Conservation (phyloP, 2,888 invertebrate species). For the Halictus quadricinctus region DNA sequence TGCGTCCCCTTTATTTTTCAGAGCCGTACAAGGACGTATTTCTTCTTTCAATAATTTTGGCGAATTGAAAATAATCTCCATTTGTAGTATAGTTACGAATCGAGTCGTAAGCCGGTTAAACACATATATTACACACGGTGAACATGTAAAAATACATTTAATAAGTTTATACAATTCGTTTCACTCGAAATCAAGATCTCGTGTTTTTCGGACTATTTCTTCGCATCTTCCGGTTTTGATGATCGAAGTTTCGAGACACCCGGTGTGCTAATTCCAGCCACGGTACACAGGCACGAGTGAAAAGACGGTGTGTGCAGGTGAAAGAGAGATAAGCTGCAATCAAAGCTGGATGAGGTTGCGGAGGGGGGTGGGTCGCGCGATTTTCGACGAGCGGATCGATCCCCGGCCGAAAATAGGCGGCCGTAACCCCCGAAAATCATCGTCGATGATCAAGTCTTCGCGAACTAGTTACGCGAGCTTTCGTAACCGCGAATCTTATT, state of each 20-base stretch:
- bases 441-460: not conserved
- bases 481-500: constrained; percentile 46
- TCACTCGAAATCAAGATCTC: too few species aligned
- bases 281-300: not conserved
- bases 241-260: not conserved
- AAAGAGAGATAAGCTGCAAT: constrained; percentile 13
- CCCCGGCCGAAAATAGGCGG: constrained; percentile 37
- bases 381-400: constrained; percentile 59
- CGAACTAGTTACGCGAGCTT: constrained; percentile 55
- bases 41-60: too few species aligned
- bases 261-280: not conserved
- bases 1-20: too few species aligned
- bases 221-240: not conserved
- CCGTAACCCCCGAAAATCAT: constrained; percentile 2
- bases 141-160: too few species aligned
- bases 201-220: not conserved
- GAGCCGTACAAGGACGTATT: too few species aligned
- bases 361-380: constrained; percentile 41
- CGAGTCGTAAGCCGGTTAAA: too few species aligned
- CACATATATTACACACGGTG: too few species aligned
- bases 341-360: constrained; percentile 9
- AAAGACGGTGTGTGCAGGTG: not conserved
- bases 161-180: too few species aligned
- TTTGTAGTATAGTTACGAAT: too few species aligned
- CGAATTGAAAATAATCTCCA: too few species aligned